phyloP scores from a whole-genome alignment of 1,140 invertebrate species.

The Temnothorax nylanderi region DNA sequence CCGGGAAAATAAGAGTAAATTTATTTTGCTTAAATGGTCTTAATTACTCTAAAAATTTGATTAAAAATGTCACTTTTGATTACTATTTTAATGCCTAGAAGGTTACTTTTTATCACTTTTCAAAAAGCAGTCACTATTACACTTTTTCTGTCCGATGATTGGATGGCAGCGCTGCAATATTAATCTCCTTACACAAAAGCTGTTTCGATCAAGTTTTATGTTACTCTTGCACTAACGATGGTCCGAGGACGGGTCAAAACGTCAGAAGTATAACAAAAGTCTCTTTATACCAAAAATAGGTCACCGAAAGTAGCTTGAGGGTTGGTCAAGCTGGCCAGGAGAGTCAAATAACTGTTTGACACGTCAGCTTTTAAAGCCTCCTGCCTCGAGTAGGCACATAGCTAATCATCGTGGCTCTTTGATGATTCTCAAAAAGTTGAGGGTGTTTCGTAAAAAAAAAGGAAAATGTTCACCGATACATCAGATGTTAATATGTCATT shows the following conservation, averaged over 20 bases:
- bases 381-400: not conserved
- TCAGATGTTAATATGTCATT: conserved; percentile 25
- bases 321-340: conserved; percentile 25
- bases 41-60: no score
- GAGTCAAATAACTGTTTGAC: conserved; percentile 57
- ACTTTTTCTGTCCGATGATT: no score
- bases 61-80: no score
- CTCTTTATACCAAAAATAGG: conserved; percentile 43
- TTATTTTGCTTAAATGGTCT: no score
- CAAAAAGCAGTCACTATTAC: no score
- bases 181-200: not conserved
- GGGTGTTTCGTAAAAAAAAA: not conserved
- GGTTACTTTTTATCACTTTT: no score
- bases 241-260: conserved; percentile 13
- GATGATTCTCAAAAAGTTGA: conserved; percentile 22
- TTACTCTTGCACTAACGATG: not conserved
- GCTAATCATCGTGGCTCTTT: conserved; percentile 6
- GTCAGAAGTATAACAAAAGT: conserved; percentile 37
- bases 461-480: not conserved
- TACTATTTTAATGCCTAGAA: no score
- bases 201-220: conserved; percentile 11
- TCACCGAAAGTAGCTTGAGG: conserved; percentile 27
- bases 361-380: conserved; percentile 32
- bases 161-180: not conserved
- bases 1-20: no score